Percentiles rank a stretch among this genome's conserved stretches.
phyloP scores from a whole-genome alignment of 2,888 invertebrate genomes.

The Lepetodrilus schrolli region DNA sequence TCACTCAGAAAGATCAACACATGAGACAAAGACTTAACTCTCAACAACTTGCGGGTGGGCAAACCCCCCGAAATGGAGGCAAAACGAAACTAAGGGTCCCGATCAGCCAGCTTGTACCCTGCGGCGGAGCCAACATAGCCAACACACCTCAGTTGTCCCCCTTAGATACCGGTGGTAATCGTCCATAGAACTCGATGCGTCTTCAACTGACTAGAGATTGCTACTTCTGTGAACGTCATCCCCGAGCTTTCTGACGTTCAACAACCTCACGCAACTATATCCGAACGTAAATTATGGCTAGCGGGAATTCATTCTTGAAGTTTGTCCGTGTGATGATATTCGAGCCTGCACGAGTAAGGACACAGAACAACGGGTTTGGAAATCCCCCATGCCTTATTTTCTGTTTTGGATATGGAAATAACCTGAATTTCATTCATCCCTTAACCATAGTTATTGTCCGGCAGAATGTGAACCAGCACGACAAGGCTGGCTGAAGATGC shows the following conservation, averaged over 20 bases:
- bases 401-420: neutral
- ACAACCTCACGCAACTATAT: no score
- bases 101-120: neutral
- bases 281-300: no score
- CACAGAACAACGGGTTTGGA: neutral
- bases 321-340: neutral
- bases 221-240: no score
- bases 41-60: constrained; percentile 13
- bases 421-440: constrained; percentile 2
- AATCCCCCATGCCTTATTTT: neutral
- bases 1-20: constrained; percentile 22
- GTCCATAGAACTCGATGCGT: no score
- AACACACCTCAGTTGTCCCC: neutral
- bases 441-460: neutral
- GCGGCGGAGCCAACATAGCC: neutral
- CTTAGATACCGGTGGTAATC: no score
- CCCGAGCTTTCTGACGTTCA: no score
- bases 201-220: no score
- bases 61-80: constrained; percentile 2
- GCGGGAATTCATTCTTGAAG: no score
- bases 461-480: neutral
- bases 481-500: neutral
- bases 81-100: neutral
- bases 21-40: neutral
- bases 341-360: neutral